These are phyloP conservation scores for Heloderma charlesbogerti DNA, from an alignment of 2,113 vertebrate species.

Conservation along the genomic window DNA sequence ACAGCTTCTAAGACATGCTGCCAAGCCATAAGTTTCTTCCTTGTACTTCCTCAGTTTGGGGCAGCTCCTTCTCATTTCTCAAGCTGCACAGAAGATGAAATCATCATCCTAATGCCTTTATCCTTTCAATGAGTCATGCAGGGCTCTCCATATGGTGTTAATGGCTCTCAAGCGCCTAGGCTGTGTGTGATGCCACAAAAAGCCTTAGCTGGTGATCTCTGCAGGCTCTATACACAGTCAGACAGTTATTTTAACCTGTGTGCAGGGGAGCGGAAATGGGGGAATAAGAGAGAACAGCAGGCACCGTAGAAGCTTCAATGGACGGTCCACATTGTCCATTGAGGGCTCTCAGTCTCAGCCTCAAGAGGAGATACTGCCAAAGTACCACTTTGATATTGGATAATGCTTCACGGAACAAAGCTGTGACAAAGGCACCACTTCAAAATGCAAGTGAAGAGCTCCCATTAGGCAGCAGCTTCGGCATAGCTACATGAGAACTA, in stretches of 20 bases:
- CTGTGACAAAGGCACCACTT: constrained; percentile 47
- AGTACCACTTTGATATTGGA: constrained; percentile 67
- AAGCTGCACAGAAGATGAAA: neutral
- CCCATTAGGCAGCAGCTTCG: constrained; percentile 11
- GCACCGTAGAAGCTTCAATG: constrained; percentile 37
- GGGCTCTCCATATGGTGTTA: constrained; percentile 83
- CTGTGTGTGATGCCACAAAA: constrained; percentile 89
- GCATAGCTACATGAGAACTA: neutral
- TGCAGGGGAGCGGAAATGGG: fast-evolving
- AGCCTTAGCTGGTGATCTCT: constrained; percentile 84
- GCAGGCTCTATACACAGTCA: constrained; percentile 74
- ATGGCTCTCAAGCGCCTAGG: constrained; percentile 85
- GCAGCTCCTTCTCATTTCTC: constrained; percentile 44
- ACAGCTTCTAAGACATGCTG: neutral
- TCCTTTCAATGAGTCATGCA: constrained; percentile 73
- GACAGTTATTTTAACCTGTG: constrained; percentile 66
- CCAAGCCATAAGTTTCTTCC: constrained; percentile 85
- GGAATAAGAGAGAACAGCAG: neutral
- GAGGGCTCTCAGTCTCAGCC: constrained; percentile 65
- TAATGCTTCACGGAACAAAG: neutral
- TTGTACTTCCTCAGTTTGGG: constrained; percentile 77
- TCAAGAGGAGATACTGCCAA: neutral
- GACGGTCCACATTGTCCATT: constrained; percentile 30
- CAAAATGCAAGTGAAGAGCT: constrained; percentile 1
- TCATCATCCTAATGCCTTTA: constrained; percentile 6